A percentile compares a stretch with the other conserved stretches of the same genome.
Conservation (phyloP, 2,888 invertebrate genomes). For the Eupeodes latifasciatus region DNA sequence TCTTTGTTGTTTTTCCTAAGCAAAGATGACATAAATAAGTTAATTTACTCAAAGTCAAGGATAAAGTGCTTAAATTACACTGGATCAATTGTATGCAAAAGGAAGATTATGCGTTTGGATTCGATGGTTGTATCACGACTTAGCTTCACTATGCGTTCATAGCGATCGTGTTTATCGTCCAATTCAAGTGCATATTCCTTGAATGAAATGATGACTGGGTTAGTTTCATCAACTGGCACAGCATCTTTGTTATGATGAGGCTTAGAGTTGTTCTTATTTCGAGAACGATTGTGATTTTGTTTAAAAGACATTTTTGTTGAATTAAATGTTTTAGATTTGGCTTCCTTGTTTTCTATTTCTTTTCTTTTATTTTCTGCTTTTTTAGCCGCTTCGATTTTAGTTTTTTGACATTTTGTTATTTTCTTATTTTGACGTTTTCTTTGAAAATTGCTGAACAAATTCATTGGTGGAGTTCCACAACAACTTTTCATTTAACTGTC, state of each 20-base stretch:
- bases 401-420: neutral
- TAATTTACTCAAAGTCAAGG: neutral
- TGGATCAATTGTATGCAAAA: constrained; percentile 89
- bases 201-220: constrained; percentile 84
- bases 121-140: constrained; percentile 94
- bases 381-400: neutral
- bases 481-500: no score
- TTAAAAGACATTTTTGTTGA: constrained; percentile 57
- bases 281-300: constrained; percentile 46
- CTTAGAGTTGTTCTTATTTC: constrained; percentile 29
- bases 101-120: constrained; percentile 94
- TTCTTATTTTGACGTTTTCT: neutral
- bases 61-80: constrained; percentile 64
- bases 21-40: constrained; percentile 19
- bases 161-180: constrained; percentile 92
- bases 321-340: neutral
- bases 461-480: neutral
- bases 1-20: constrained; percentile 86
- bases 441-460: neutral
- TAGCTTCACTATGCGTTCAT: constrained; percentile 92
- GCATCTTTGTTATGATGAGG: constrained; percentile 38
- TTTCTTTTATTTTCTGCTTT: neutral
- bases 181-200: constrained; percentile 87
- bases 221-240: constrained; percentile 79
- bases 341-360: neutral